Conservation (phyloP, 2,888 invertebrate species). For the Mechanitis mazaeus region DNA sequence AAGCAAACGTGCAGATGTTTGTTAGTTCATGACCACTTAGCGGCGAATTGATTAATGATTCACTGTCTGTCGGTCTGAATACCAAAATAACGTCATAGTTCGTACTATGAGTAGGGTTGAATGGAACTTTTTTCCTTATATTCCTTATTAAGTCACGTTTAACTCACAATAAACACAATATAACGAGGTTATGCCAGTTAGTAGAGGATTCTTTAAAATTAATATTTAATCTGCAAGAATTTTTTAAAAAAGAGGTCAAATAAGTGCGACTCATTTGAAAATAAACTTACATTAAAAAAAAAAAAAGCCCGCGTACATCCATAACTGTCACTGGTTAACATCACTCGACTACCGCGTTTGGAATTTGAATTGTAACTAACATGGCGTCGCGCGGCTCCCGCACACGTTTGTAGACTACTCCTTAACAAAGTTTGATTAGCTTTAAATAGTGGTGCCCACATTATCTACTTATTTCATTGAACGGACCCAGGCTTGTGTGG, state of each 20-base stretch:
- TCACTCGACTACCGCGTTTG: conserved; percentile 55
- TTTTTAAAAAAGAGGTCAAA: conserved; percentile 4
- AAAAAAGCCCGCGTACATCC: conserved; percentile 42
- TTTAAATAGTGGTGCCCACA: conserved; percentile 79
- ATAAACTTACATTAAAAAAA: conserved; percentile 12
- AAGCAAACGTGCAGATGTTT: conserved; percentile 22
- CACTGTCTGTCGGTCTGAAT: conserved; percentile 41
- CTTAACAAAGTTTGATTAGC: conserved; percentile 80
- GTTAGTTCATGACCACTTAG: conserved; percentile 37
- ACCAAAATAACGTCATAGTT: conserved; percentile 36
- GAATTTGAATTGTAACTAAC: conserved; percentile 53
- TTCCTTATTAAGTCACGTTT: conserved; percentile 10
- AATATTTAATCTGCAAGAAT: not conserved
- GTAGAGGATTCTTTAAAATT: not conserved
- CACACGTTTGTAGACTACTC: conserved; percentile 73
- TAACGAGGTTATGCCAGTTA: not conserved
- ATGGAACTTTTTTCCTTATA: conserved; percentile 29
- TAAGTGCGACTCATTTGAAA: not conserved
- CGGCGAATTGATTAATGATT: conserved; percentile 44
- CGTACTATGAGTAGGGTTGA: conserved; percentile 23
- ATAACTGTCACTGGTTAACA: conserved; percentile 63
- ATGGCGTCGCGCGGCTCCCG: conserved; percentile 59
- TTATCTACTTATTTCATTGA: conserved; percentile 78
- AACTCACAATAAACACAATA: not conserved
- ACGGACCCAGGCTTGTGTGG: conserved; percentile 50